Base-by-base conservation (phyloP, 2,113 vertebrate species). In the Lepus americanus region DNA sequence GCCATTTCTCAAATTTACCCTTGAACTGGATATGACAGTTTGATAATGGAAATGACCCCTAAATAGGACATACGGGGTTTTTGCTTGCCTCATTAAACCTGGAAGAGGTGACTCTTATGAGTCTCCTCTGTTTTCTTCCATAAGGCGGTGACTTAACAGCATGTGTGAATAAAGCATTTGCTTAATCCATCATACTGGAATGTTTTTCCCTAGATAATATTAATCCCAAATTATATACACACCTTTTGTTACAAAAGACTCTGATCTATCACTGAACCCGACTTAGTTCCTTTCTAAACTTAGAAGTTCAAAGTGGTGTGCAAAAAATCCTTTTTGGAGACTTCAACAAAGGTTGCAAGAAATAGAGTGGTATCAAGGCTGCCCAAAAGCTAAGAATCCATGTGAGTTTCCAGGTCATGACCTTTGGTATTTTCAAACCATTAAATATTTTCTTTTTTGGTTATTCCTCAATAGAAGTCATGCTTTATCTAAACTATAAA, bases 71-170 rank as follows among this genome's bases (percentile, higher is more conserved):
- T 66, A 88, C 2, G 61, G 49, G 70, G 66, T 94, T 95, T 95
- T 87, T 88, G 70, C 61, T 95, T 96, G 96, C 94, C 86, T 97
- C 97, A 97, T 97, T 97, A 97, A 97, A 85, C 80, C 53, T 84
- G 82, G 49, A 94, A 76, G 61, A 85, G 90, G 93, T 96, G 74
- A 93, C 61, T 83, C 4, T 83, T 94, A 86, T 49, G 31, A 94
- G 44, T 2, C 72, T 79, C 67, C 36, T 55, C 25, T 90, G 87
- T 80, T 96, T 94, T 76, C 76, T 67, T 92, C 84, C 87, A 92
- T 79, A 82, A 93, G 67, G 94, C 64, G 81, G 39, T 85, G 59
- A 89, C 92, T 96, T 97, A 94, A 90, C 76, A 93, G 90, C 95
- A 94, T 93, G 81, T 77, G 63, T 49, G 80, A 94, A 80, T 87